Conservation (phyloP, 2,888 invertebrate species). For the Drosophila kuntzei region DNA sequence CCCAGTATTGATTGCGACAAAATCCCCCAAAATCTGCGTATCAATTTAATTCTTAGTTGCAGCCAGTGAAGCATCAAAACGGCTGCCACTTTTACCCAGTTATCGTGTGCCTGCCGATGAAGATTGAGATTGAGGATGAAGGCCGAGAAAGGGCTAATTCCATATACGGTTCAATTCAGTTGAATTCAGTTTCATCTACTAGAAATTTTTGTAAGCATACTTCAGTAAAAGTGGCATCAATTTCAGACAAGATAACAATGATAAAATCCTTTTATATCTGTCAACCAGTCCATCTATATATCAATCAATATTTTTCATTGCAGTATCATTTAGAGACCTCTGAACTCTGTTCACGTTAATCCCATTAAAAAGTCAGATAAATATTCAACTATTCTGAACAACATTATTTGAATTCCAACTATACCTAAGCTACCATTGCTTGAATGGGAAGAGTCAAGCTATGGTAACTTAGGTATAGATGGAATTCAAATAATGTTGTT, state of each 20-base stretch:
- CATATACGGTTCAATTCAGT: slow-evolving; percentile 11
- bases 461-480: background rate
- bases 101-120: slow-evolving; percentile 26
- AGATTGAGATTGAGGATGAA: slow-evolving; percentile 13
- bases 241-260: slow-evolving; percentile 14
- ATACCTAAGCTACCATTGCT: background rate
- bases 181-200: slow-evolving; percentile 4
- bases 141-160: slow-evolving; percentile 11
- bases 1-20: slow-evolving; percentile 62
- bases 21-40: slow-evolving; percentile 59
- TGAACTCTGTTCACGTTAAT: background rate
- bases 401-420: background rate
- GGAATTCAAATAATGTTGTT: background rate
- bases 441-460: background rate
- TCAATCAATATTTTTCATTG: background rate
- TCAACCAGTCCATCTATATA: slow-evolving; percentile 1
- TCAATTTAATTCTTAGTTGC: slow-evolving; percentile 56
- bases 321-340: background rate
- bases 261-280: slow-evolving; percentile 7
- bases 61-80: slow-evolving; percentile 48
- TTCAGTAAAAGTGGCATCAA: slow-evolving; percentile 12
- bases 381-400: background rate
- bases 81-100: slow-evolving; percentile 31
- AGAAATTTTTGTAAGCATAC: slow-evolving; percentile 3
- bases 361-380: slow-evolving; percentile 3